phyloP scores from a whole-genome alignment of 2,888 invertebrate genomes.

The Herminia tarsipennalis region DNA sequence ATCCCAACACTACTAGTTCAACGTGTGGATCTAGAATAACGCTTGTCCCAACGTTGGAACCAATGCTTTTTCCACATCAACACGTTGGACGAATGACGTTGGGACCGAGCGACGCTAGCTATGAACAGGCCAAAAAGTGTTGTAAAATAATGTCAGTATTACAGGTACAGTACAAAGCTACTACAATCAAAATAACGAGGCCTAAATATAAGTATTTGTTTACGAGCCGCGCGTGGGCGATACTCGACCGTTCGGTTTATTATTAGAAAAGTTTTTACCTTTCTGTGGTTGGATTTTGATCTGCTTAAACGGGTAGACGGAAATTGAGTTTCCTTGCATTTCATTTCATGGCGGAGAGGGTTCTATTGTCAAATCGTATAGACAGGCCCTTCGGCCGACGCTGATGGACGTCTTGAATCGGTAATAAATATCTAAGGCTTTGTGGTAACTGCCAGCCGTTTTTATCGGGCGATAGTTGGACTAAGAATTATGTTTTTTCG shows the following conservation, averaged over 20 bases:
- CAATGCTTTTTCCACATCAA: no score
- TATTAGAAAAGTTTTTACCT: conserved; percentile 66
- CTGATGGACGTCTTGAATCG: conserved; percentile 41
- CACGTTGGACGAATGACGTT: no score
- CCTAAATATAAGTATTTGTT: conserved; percentile 57
- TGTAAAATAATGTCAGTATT: no score
- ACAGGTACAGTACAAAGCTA: conserved; percentile 29
- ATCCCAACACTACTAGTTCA: no score
- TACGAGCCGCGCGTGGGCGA: conserved; percentile 40
- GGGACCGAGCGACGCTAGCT: conserved; percentile 3
- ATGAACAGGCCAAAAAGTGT: conserved; percentile 41
- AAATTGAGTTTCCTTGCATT: conserved; percentile 71
- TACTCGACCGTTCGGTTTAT: conserved; percentile 40
- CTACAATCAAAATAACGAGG: conserved; percentile 48
- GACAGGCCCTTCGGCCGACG: conserved; percentile 33
- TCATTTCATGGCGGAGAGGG: conserved; percentile 57
- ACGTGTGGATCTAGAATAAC: no score
- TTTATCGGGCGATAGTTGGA: conserved; percentile 2
- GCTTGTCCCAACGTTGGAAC: no score
- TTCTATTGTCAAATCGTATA: conserved; percentile 49
- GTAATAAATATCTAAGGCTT: conserved; percentile 41
- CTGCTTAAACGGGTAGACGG: conserved; percentile 50
- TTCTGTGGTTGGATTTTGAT: conserved; percentile 50
- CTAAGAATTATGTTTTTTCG: not conserved
- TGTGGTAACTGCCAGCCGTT: conserved; percentile 7